Evolutionary conservation across 1,140 invertebrate species (phyloP).

Genomic region (Drosophila nebulosa): DNA sequence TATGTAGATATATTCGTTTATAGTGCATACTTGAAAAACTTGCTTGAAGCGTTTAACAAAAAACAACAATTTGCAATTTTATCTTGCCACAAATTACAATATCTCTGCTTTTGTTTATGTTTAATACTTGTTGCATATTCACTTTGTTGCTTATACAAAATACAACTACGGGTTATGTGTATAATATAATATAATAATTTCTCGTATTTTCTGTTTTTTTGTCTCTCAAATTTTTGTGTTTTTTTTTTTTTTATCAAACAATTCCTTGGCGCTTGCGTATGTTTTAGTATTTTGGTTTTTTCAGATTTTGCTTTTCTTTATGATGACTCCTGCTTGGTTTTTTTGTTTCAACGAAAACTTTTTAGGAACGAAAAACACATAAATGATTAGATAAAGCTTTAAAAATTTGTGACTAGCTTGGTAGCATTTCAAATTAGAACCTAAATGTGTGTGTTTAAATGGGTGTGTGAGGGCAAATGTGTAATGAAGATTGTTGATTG

Average conservation of each 20-base stretch:
- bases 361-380: background rate
- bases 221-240: slow-evolving; percentile 18
- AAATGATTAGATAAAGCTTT: slow-evolving; percentile 57
- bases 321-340: slow-evolving; percentile 16
- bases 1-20: slow-evolving; percentile 11
- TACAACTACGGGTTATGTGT: slow-evolving; percentile 43
- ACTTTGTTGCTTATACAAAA: slow-evolving; percentile 46
- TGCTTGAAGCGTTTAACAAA: slow-evolving; percentile 24
- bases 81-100: slow-evolving; percentile 10
- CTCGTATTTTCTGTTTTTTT: slow-evolving; percentile 36
- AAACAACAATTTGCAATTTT: slow-evolving; percentile 24
- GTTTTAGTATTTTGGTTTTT: slow-evolving; percentile 51
- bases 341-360: slow-evolving; percentile 18
- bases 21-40: slow-evolving; percentile 8
- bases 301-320: slow-evolving; percentile 48
- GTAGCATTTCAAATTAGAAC: slow-evolving; percentile 53
- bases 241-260: slow-evolving; percentile 59
- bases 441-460: slow-evolving; percentile 18
- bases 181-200: slow-evolving; percentile 48
- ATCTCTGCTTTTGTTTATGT: slow-evolving; percentile 7
- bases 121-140: slow-evolving; percentile 48
- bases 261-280: slow-evolving; percentile 77
- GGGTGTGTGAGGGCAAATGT: slow-evolving; percentile 12
- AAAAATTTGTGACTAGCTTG: slow-evolving; percentile 60
- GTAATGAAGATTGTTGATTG: background rate